Evolutionary conservation across 2,797 vertebrate species (phyloP).

Genomic region (Iguana delicatissima): DNA sequence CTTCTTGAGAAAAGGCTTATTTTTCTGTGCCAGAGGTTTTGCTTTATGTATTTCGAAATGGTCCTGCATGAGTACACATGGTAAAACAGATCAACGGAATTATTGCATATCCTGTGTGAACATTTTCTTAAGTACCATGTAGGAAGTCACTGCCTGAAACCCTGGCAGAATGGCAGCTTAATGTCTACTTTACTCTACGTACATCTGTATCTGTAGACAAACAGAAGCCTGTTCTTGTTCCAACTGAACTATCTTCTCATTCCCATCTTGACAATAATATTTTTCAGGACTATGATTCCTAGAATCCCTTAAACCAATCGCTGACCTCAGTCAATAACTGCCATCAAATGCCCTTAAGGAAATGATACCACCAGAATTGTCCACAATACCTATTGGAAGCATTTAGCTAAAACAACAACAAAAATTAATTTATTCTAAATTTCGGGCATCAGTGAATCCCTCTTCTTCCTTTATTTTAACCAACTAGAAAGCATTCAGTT

Average conservation of each 20-base stretch:
- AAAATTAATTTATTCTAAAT: not conserved
- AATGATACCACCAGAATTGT: not conserved
- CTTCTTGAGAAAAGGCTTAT: not conserved
- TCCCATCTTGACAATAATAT: too few relatives aligned
- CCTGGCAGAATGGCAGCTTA: not conserved
- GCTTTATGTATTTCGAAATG: not conserved
- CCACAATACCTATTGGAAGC: not conserved
- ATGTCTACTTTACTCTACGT: not conserved
- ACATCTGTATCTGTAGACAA: not conserved
- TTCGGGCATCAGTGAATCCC: not conserved
- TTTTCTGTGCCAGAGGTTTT: not conserved
- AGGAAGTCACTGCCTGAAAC: not conserved
- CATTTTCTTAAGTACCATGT: not conserved
- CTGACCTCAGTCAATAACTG: not conserved
- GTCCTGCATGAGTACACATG: not conserved
- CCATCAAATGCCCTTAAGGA: not conserved
- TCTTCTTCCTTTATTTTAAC: not conserved
- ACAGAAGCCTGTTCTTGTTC: not conserved
- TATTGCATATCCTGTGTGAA: not conserved
- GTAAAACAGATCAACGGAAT: not conserved
- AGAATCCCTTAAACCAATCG: too few relatives aligned
- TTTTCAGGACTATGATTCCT: too few relatives aligned
- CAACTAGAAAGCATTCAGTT: not conserved
- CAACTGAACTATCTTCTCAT: not conserved
- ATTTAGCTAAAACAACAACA: not conserved